These are phyloP conservation scores for Hippopotamus amphibius DNA, from an alignment of 2,113 vertebrate genomes.

Conservation along the genomic window DNA sequence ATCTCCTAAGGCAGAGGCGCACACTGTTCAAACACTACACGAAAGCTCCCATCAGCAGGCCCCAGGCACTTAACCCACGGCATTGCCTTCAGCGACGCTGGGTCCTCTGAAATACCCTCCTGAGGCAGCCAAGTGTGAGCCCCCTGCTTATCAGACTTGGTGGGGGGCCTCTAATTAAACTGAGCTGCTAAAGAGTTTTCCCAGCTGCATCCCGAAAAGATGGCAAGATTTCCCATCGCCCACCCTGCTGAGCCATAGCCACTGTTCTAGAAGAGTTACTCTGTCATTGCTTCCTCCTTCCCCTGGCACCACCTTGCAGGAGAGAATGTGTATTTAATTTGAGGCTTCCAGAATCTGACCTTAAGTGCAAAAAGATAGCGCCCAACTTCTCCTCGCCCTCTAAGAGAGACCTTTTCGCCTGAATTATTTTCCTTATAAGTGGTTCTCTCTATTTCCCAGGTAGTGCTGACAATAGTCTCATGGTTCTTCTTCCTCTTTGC, in stretches of 20 bases:
- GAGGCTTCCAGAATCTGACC: slow-evolving; percentile 59
- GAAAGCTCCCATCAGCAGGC: not conserved
- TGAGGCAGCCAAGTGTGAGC: not conserved
- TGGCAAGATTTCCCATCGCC: not conserved
- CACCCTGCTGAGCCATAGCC: slow-evolving; percentile 53
- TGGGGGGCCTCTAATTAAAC: slow-evolving; percentile 25
- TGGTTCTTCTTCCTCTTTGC: not conserved
- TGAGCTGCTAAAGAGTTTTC: not conserved
- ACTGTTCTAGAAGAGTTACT: slow-evolving; percentile 50
- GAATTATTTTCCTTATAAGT: not conserved
- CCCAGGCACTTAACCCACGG: not conserved
- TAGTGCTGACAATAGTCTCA: not conserved
- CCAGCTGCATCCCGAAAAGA: not conserved
- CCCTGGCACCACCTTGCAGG: not conserved
- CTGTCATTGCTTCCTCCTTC: slow-evolving; percentile 27
- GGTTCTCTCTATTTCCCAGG: not conserved
- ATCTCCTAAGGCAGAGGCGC: not conserved
- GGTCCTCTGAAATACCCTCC: not conserved
- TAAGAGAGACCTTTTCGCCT: not conserved
- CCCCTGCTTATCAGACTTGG: not conserved
- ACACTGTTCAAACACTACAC: not conserved
- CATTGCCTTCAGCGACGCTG: not conserved
- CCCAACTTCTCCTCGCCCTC: not conserved
- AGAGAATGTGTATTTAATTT: not conserved
- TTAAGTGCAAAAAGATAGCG: not conserved